Base-by-base conservation (phyloP, 2,113 vertebrate genomes). In the Gavialis gangeticus region DNA sequence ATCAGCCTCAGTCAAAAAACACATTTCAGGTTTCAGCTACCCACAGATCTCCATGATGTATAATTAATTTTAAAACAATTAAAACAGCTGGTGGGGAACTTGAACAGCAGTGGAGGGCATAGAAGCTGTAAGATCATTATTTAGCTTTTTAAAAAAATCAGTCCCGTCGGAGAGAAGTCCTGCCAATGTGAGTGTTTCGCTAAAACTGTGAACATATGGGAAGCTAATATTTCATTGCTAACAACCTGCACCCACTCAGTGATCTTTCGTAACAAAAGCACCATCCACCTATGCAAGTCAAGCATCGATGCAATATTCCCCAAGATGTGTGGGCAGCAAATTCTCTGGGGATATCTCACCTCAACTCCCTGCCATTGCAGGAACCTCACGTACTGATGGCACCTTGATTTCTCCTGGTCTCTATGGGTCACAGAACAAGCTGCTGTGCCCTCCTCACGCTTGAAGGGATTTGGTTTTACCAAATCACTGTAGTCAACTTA, bases 41-140 rank as follows among this genome's bases (percentile, higher is more conserved):
- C 84, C 89, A 93, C 67, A 84, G 87, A 88, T 92, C 84, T 97
- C 96, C 56, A 64, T 22, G 67, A 82, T 57, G n/a, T 67, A 83
- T 69, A 22, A 22, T 79, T 93, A 91, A 94, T 97, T 96, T 90
- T 93, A 89, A 95, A 94, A 87, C 95, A 96, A 89, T 95, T 96
- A 95, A 93, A 97, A 93, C 96, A 97, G 97, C 71, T 95, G 96
- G 81, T 25, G 85, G 77, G 79, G 80, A 94, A 88, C 77, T 22
- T 80, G 91, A 90, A 73, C 56, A 94, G 94, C 91, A 67, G 90
- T 92, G 76, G 62, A 95, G 89, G 91, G 77, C 84, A 90, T 54
- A 64, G 55, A 79, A 75, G 25, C 37, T 46, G 54, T 24, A 92
- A 94, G 83, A 92, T 25, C 57, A 59, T 79, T 92, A 91, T 37